Evolutionary conservation across 2,888 invertebrate genomes (phyloP).

Genomic region (Plebejus anna): DNA sequence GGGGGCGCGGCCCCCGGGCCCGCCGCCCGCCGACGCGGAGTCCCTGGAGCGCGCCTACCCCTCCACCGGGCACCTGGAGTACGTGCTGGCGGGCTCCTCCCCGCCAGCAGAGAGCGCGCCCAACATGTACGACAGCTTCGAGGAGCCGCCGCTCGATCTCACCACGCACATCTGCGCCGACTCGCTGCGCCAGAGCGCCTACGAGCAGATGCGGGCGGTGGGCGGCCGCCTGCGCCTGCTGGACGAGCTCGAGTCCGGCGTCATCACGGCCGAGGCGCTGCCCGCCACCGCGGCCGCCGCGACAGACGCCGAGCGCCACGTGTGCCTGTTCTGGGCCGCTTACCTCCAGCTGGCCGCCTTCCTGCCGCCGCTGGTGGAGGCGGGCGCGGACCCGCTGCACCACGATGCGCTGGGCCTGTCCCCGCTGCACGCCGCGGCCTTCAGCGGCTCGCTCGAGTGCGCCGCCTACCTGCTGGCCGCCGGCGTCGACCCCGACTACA

Average conservation of each 20-base stretch:
- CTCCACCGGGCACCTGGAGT: constrained; percentile 84
- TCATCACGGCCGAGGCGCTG: constrained; percentile 79
- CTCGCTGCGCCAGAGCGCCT: constrained; percentile 85
- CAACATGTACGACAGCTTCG: constrained; percentile 90
- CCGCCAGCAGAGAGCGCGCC: constrained; percentile 90
- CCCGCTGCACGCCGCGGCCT: constrained; percentile 87
- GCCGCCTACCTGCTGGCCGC: constrained; percentile 84
- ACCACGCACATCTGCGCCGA: constrained; percentile 87
- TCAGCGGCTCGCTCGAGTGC: constrained; percentile 87
- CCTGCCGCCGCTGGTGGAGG: constrained; percentile 80
- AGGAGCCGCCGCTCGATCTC: constrained; percentile 84
- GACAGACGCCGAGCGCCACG: constrained; percentile 84
- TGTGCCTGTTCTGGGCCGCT: constrained; percentile 86
- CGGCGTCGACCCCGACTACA: constrained; percentile 84
- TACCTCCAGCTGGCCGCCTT: constrained; percentile 85
- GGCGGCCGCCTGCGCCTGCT: constrained; percentile 84
- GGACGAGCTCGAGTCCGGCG: constrained; percentile 86
- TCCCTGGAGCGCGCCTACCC: constrained; percentile 84
- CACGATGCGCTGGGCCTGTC: constrained; percentile 86
- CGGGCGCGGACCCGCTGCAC: constrained; percentile 86
- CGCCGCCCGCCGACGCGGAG: constrained; percentile 56
- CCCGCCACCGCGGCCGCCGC: constrained; percentile 75
- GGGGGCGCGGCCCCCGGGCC: constrained; percentile 51
- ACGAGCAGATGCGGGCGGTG: constrained; percentile 86
- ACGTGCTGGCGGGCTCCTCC: constrained; percentile 89